Evolutionary conservation across 2,797 vertebrate species (phyloP), one percentile per base, ranked within the genome.

Genomic region (Cuculus canorus): DNA sequence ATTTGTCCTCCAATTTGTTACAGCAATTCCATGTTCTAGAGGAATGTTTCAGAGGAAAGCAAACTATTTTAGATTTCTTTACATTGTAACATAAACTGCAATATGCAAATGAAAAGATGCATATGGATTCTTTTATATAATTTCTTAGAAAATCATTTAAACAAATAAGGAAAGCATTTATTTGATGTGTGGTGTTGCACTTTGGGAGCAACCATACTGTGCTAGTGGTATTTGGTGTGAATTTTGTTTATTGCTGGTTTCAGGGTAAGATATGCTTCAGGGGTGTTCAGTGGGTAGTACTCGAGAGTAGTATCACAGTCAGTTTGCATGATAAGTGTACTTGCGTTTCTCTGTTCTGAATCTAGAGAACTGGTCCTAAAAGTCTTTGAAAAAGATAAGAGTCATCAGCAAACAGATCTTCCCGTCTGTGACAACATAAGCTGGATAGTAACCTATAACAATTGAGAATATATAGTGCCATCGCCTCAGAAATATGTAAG

Each of bases 1-100:
- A 94, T 95, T 93, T 95, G 88, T 92, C 39, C 59, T 92, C 78
- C 93, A 84, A 95, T 93, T 96, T 95, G 82, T 93, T 93, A 92
- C 53, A 95, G 70, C 56, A 91, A 64, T 95, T 89, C 54, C 75
- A 56, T 63, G 37, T 80, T 87, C 65, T 86, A 81, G 63, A 94
- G 57, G 50, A 92, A 63, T 23, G 28, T 92, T 88, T 93, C 72
- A 25, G 65, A 63, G 54, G n/a, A 86, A 88, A 83, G n/a, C 33
- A 21, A 93, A 69, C 54, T 93, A 57, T 80, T 92, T 86, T 69
- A 82, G 52, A 73, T 86, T 90, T 71, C 22, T 17, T 75, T 79
- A 17, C 63, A 60, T 88, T 92, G 96, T 57, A 89, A 61, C 37
- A 75, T 69, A 83, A 88, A 73, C 39, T 82, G 35, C 22, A 72